Percentiles rank a stretch among this genome's conserved stretches.
These are phyloP conservation scores for Forbesichthys agassizii DNA, from an alignment of 2,113 vertebrate species.

Conservation along the genomic window DNA sequence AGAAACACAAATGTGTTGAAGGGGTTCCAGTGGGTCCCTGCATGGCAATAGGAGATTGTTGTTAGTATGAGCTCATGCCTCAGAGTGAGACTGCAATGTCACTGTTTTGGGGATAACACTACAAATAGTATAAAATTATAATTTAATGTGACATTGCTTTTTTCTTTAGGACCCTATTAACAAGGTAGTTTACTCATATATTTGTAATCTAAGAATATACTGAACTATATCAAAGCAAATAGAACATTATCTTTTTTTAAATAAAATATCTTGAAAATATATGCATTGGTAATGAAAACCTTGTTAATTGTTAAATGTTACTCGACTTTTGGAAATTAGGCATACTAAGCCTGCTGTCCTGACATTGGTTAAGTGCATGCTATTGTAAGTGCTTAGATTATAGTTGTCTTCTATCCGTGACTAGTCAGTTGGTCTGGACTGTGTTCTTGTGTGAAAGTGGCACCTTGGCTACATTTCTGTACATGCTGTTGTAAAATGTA, in stretches of 20 bases:
- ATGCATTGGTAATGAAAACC: no score
- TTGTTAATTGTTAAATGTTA: no score
- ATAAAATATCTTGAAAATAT: no score
- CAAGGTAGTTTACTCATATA: no score
- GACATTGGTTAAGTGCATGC: not conserved
- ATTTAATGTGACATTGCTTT: not conserved
- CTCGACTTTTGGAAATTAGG: not conserved
- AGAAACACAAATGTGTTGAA: no score
- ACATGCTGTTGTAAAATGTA: slow-evolving; percentile 15
- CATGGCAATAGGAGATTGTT: not conserved
- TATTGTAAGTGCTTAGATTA: slow-evolving; percentile 16
- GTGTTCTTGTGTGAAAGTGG: slow-evolving; percentile 22
- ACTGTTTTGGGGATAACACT: not conserved
- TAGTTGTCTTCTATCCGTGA: slow-evolving; percentile 22
- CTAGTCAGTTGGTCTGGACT: slow-evolving; percentile 26
- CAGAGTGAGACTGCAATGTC: not conserved
- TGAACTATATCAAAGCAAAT: no score
- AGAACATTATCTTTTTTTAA: no score
- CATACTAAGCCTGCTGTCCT: not conserved
- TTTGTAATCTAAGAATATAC: no score
- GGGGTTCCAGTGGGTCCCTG: not conserved
- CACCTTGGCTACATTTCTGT: slow-evolving; percentile 24
- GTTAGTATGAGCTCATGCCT: not conserved
- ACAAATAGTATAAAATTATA: not conserved
- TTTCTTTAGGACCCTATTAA: no score